Conservation (phyloP, 2,797 vertebrate species). For the Busarellus nigricollis region DNA sequence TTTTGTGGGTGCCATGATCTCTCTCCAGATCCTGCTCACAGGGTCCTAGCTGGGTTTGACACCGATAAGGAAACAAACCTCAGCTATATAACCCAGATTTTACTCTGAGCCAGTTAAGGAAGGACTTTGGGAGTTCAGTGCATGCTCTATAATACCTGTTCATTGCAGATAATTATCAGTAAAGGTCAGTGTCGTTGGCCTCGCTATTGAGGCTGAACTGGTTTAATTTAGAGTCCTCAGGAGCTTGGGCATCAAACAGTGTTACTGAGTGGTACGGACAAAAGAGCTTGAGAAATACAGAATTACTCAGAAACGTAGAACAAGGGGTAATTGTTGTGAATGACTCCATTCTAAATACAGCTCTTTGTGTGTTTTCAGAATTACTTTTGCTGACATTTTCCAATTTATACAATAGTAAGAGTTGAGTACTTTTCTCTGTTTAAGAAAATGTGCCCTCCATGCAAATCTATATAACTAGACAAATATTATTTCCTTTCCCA, state of each 20-base stretch:
- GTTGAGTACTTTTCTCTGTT: slow-evolving; percentile 69
- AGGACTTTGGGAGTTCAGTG: neutral
- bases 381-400: slow-evolving; percentile 34
- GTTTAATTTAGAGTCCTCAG: slow-evolving; percentile 23
- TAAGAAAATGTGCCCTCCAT: slow-evolving; percentile 76
- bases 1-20: neutral
- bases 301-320: neutral
- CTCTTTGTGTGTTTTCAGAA: slow-evolving; percentile 23
- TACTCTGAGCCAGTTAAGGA: neutral
- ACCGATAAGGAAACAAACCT: neutral
- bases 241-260: neutral
- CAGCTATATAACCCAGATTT: slow-evolving; percentile 20
- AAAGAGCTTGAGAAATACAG: neutral
- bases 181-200: neutral
- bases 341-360: slow-evolving; percentile 70
- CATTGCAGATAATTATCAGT: neutral
- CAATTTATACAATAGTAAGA: slow-evolving; percentile 36
- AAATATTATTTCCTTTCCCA: slow-evolving; percentile 85
- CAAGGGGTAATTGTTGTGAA: neutral
- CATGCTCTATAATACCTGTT: neutral
- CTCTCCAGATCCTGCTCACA: neutral
- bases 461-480: slow-evolving; percentile 83
- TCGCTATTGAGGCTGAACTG: slow-evolving; percentile 14
- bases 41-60: neutral
- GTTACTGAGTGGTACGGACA: neutral